These are phyloP conservation scores for Notothenia coriiceps DNA, from an alignment of 2,113 vertebrate genomes.

Conservation along the genomic window DNA sequence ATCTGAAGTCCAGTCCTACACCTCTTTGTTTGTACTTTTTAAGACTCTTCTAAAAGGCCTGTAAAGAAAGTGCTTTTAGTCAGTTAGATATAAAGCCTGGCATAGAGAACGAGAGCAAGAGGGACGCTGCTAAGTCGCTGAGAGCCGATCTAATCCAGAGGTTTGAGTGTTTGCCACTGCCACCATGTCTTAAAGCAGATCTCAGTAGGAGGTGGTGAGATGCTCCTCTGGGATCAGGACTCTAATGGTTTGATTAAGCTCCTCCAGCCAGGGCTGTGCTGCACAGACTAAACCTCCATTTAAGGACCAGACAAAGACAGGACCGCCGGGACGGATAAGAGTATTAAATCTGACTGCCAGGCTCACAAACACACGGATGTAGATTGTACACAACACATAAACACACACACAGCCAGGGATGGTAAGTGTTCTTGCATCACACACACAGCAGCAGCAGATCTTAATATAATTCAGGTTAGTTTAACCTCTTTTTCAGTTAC, in stretches of 20 bases:
- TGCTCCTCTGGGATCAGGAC: conserved; percentile 79
- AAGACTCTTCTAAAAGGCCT: conserved; percentile 37
- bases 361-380: conserved; percentile 65
- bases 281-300: conserved; percentile 88
- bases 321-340: conserved; percentile 76
- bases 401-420: conserved; percentile 18
- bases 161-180: conserved; percentile 70
- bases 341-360: conserved; percentile 79
- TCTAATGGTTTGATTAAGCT: conserved; percentile 85
- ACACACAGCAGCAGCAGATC: conserved; percentile 16
- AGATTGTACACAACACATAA: conserved; percentile 28
- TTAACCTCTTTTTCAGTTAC: background rate
- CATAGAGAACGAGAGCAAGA: conserved; percentile 43
- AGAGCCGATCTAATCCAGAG: conserved; percentile 72
- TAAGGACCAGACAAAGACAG: conserved; percentile 87
- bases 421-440: conserved; percentile 2
- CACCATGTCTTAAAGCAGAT: conserved; percentile 76
- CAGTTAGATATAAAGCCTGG: conserved; percentile 39
- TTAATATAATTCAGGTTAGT: background rate
- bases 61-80: conserved; percentile 59
- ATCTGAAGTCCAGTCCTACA: background rate
- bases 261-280: conserved; percentile 81
- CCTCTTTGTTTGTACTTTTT: conserved; percentile 1
- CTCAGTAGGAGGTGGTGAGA: conserved; percentile 77
- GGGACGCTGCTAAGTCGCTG: conserved; percentile 55